Conservation (phyloP, 2,797 vertebrate genomes). For the Phoxinus dragarum region DNA sequence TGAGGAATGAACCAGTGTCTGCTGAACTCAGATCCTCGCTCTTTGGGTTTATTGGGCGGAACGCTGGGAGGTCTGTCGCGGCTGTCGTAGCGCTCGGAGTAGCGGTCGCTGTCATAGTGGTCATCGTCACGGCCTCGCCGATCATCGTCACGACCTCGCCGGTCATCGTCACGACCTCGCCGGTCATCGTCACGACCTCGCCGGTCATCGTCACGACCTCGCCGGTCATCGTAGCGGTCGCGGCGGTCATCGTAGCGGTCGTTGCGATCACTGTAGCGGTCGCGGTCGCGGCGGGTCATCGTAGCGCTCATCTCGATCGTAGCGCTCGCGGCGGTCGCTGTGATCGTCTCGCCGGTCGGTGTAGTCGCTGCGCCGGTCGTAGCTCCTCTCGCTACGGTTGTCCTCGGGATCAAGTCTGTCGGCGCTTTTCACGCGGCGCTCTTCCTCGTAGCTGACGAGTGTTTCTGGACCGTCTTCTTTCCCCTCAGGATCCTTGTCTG, state of each 20-base stretch:
- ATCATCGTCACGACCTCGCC: background rate
- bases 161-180: background rate
- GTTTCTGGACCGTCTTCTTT: constrained; percentile 16
- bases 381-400: constrained; percentile 52
- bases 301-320: constrained; percentile 7
- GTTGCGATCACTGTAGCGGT: constrained; percentile 32
- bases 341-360: constrained; percentile 45
- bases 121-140: background rate
- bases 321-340: background rate
- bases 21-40: background rate
- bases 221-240: background rate
- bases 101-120: constrained; percentile 22
- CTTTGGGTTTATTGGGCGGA: constrained; percentile 66
- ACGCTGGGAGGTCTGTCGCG: constrained; percentile 58
- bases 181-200: constrained; percentile 22
- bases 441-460: background rate
- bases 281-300: constrained; percentile 49
- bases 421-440: background rate
- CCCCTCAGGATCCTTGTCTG: constrained; percentile 49
- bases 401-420: background rate
- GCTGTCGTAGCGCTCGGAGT: constrained; percentile 29
- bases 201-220: constrained; percentile 20
- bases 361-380: constrained; percentile 2
- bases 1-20: background rate
- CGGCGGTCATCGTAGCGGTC: background rate